These are phyloP conservation scores for Channallabes apus DNA, from an alignment of 2,797 vertebrate genomes.

Conservation along the genomic window DNA sequence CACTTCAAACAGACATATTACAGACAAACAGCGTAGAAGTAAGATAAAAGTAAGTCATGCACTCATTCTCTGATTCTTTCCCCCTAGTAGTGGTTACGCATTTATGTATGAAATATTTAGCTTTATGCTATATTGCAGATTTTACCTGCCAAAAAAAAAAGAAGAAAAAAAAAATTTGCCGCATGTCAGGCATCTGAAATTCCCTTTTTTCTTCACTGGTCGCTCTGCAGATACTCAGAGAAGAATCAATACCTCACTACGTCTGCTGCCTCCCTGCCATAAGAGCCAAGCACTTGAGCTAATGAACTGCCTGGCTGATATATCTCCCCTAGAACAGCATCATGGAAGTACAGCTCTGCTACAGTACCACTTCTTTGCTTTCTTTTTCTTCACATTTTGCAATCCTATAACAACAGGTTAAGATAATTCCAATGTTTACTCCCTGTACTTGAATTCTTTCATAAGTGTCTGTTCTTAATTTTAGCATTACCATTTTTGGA, in stretches of 20 bases:
- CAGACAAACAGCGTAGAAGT: background rate
- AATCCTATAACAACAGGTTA: background rate
- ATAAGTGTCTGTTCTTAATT: no score
- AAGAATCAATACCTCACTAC: constrained; percentile 68
- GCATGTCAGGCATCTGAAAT: constrained; percentile 49
- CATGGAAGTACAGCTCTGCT: constrained; percentile 71
- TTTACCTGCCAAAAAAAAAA: background rate
- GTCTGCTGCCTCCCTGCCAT: constrained; percentile 53
- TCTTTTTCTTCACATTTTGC: constrained; percentile 63
- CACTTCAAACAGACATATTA: background rate
- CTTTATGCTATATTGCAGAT: background rate
- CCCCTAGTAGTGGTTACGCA: background rate
- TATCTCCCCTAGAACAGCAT: constrained; percentile 66
- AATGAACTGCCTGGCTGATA: constrained; percentile 82
- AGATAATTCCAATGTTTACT: no score
- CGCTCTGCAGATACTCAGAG: constrained; percentile 47
- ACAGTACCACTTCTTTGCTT: constrained; percentile 77
- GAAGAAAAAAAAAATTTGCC: background rate
- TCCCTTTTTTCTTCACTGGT: background rate
- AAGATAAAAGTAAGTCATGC: background rate
- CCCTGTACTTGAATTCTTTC: no score
- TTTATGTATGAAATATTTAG: background rate
- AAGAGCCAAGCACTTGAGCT: constrained; percentile 78
- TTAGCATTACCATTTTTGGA: no score
- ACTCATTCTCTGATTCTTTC: background rate